Conservation (phyloP, 2,797 vertebrate species). For the Cossypha niveicapilla region DNA sequence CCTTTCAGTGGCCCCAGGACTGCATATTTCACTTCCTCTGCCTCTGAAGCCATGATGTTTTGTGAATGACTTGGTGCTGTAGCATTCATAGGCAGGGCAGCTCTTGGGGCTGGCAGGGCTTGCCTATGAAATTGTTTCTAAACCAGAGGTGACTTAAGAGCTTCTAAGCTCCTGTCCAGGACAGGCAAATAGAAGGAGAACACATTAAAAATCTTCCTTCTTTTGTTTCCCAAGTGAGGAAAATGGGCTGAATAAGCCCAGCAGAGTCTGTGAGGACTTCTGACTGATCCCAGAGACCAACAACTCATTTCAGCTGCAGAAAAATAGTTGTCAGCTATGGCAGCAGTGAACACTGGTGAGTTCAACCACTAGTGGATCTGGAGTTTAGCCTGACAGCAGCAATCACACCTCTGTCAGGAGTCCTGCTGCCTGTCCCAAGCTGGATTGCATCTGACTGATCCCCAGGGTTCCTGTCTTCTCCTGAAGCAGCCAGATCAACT, state of each 20-base stretch:
- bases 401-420: background rate
- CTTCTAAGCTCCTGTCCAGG: background rate
- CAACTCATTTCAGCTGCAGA: background rate
- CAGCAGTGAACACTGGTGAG: background rate
- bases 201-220: background rate
- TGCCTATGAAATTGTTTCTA: background rate
- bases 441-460: background rate
- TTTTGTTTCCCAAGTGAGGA: background rate
- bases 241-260: background rate
- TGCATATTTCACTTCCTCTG: background rate
- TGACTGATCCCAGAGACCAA: background rate
- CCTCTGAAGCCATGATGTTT: background rate
- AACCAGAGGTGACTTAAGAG: background rate
- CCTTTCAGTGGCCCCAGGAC: background rate
- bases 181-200: background rate
- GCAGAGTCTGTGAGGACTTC: background rate
- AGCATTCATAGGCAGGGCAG: background rate
- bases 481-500: background rate
- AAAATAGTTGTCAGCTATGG: background rate
- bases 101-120: background rate
- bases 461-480: background rate
- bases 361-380: background rate
- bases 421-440: background rate
- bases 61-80: background rate
- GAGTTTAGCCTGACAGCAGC: background rate